Base-by-base conservation (phyloP, 2,888 invertebrate species). In the Cosmia pyralina region DNA sequence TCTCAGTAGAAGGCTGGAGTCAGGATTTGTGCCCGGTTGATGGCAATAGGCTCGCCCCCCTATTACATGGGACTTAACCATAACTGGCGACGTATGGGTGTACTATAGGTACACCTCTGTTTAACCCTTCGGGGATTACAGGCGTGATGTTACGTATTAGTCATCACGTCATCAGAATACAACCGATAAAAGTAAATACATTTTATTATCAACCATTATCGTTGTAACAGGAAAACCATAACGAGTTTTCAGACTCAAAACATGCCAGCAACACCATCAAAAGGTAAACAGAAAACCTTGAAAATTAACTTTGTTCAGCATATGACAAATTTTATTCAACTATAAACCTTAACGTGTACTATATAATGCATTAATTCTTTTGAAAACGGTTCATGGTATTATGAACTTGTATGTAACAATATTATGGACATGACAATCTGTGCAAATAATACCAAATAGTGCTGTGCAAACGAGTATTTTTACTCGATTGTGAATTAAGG, bases 381-480 rank as follows among this genome's bases (percentile, higher is more conserved):
- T 67, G 52, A n/a, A 70, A 65, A 65, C 52, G 11, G 34, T 41
- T 34, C 13, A 13, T 34, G 34, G 17, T 55, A 22, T 69, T 52
- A 15, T 55, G 13, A 73, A 71, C 52, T 69, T 28, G 28, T 28
- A 28, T 2, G 57, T 67, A 34, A 67, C 55, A 38, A 52, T 65
- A 41, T n/a, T 60, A 68, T 52, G 41, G 69, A 58, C 70, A 58
- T 57, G 65, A 81, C 84, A 86, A 84, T 83, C 85, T 88, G 87
- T 86, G 75, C 87, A 89, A 88, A 89, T 87, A 88, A 81, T 63
- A 53, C 41, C 63, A 66, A 72, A 66, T 78, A 79, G 78, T 76
- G 87, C 15, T 83, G 83, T 73, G 52, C 60, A 8, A 60, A 34
- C 22, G 19, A 57, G 2, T 63, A 48, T 72, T 69, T 58, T 28